Conservation (phyloP, 2,113 vertebrate species). For the Acrocephalus kingi region DNA sequence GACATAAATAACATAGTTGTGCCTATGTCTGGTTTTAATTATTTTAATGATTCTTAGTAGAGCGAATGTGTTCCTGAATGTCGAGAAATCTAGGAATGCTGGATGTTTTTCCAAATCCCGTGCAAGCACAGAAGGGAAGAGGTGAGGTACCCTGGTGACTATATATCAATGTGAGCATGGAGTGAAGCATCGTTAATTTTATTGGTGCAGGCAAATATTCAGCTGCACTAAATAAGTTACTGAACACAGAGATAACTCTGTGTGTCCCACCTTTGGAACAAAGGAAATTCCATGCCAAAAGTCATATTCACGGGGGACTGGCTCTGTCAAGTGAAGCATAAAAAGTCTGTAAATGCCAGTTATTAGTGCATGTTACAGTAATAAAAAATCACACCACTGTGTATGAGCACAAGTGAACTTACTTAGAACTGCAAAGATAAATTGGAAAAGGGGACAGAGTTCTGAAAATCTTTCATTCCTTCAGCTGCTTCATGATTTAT, state of each 20-base stretch:
- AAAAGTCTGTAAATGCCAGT: not conserved
- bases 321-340: not conserved
- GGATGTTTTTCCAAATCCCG: not conserved
- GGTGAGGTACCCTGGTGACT: not conserved
- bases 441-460: not conserved
- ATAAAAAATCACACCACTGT: not conserved
- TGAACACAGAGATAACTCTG: not conserved
- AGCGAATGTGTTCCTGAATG: not conserved
- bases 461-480: not conserved
- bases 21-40: not conserved
- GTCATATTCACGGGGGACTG: not conserved
- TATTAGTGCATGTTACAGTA: not conserved
- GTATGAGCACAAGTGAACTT: not conserved
- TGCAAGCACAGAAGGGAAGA: not conserved
- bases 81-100: not conserved
- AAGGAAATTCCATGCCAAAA: not conserved
- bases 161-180: not conserved
- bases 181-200: not conserved
- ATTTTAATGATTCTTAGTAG: not conserved
- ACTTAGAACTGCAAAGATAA: not conserved
- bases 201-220: not conserved
- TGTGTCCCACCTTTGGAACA: not conserved
- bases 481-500: not conserved
- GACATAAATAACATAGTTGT: not conserved
- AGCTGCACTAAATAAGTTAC: not conserved